Evolutionary conservation across 2,797 vertebrate genomes (phyloP).

Genomic region (Anguilla marmorata): DNA sequence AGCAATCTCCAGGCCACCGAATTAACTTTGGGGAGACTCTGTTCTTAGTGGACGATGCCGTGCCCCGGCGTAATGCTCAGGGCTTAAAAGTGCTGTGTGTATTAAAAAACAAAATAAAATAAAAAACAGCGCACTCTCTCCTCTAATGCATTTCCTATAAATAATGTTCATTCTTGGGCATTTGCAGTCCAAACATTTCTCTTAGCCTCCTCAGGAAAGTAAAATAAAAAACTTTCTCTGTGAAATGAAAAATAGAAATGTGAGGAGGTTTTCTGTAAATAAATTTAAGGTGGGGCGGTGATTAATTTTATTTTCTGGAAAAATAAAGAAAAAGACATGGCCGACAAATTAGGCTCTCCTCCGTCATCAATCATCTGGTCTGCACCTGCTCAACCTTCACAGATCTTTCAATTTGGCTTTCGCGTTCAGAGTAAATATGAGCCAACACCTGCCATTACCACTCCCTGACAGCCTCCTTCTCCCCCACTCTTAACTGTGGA

Average conservation of each 20-base stretch:
- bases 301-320: constrained; percentile 17
- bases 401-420: constrained; percentile 43
- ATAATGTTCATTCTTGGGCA: neutral
- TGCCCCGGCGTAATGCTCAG: constrained; percentile 57
- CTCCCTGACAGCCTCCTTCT: neutral
- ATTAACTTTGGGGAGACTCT: constrained; percentile 60
- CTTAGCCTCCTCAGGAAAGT: constrained; percentile 12
- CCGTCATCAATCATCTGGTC: constrained; percentile 37
- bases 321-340: constrained; percentile 15
- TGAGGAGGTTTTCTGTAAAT: neutral
- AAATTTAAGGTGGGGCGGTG: constrained; percentile 8
- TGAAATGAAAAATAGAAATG: neutral
- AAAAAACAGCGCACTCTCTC: constrained; percentile 46
- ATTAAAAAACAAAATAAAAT: constrained; percentile 51
- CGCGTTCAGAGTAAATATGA: constrained; percentile 37
- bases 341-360: constrained; percentile 35
- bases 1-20: constrained; percentile 61
- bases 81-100: constrained; percentile 52
- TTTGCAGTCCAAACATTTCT: neutral
- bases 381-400: constrained; percentile 41
- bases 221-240: neutral
- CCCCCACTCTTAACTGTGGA: neutral
- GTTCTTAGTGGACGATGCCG: constrained; percentile 55
- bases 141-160: constrained; percentile 38
- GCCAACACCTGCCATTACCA: constrained; percentile 46